These are phyloP conservation scores for Choreutis nemorana DNA, from an alignment of 2,888 invertebrate species.

Conservation along the genomic window DNA sequence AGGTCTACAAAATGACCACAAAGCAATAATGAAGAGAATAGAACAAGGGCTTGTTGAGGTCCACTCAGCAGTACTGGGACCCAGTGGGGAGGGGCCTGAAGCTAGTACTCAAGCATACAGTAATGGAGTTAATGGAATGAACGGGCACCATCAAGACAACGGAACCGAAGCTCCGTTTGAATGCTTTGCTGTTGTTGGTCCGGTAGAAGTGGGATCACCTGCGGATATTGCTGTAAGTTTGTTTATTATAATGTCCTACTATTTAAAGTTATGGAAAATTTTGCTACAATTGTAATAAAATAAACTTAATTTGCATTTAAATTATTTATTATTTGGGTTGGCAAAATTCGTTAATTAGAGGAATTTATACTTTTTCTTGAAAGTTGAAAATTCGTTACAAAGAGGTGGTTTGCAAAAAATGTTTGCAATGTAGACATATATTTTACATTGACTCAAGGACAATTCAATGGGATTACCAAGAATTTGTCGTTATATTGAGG, in stretches of 20 bases:
- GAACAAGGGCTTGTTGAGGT: constrained; percentile 77
- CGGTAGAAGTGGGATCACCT: constrained; percentile 80
- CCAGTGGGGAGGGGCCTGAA: constrained; percentile 13
- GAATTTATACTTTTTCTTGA: too few species aligned
- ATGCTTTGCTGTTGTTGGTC: constrained; percentile 73
- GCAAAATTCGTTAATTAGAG: too few species aligned
- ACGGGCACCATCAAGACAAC: constrained; percentile 7
- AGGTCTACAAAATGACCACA: constrained; percentile 92
- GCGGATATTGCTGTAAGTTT: constrained; percentile 79
- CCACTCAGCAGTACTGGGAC: constrained; percentile 45
- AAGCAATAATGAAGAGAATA: constrained; percentile 82
- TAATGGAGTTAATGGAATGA: constrained; percentile 11
- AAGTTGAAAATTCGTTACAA: too few species aligned
- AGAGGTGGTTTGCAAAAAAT: too few species aligned
- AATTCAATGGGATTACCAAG: too few species aligned
- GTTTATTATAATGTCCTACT: not conserved
- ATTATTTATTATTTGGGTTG: too few species aligned
- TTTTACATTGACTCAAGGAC: too few species aligned
- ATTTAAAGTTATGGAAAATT: too few species aligned
- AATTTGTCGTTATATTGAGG: too few species aligned
- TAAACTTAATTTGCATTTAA: too few species aligned
- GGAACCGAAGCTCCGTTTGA: constrained; percentile 18
- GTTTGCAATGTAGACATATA: too few species aligned
- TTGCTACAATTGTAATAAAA: too few species aligned
- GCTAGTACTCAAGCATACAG: constrained; percentile 15